phyloP scores from a whole-genome alignment of 2,113 vertebrate genomes.

The Sarotherodon lohbergeri region DNA sequence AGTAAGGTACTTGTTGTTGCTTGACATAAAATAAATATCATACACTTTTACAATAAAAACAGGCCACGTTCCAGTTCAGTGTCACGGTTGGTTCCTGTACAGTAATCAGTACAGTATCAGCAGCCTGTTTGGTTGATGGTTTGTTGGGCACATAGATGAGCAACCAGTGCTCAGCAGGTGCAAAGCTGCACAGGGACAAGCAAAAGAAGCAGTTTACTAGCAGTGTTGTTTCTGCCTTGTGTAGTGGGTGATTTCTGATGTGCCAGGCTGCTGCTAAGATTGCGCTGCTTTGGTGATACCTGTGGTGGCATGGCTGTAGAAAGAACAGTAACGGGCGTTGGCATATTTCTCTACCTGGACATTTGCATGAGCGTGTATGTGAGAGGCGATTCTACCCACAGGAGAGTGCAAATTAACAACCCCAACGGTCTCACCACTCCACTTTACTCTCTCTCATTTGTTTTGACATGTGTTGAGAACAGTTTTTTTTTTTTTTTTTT shows the following conservation, averaged over 20 bases:
- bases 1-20: not conserved
- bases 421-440: not conserved
- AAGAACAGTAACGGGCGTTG: not conserved
- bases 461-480: not conserved
- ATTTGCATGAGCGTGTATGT: not conserved
- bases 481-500: too few relatives aligned
- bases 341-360: not conserved
- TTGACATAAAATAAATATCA: not conserved
- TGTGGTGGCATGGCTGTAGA: not conserved
- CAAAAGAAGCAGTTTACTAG: not conserved
- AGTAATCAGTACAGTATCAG: not conserved
- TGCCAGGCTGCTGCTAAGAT: not conserved
- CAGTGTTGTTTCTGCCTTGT: not conserved
- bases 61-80: not conserved
- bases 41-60: not conserved
- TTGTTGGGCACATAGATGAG: not conserved
- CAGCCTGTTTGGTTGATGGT: not conserved
- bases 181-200: not conserved
- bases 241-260: not conserved
- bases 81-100: not conserved
- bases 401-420: not conserved
- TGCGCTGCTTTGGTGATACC: not conserved
- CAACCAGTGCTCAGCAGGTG: not conserved
- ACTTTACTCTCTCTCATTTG: not conserved
- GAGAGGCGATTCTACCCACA: not conserved